Evolutionary conservation across 2,888 invertebrate genomes (phyloP).

Genomic region (Acrobasis suavella): DNA sequence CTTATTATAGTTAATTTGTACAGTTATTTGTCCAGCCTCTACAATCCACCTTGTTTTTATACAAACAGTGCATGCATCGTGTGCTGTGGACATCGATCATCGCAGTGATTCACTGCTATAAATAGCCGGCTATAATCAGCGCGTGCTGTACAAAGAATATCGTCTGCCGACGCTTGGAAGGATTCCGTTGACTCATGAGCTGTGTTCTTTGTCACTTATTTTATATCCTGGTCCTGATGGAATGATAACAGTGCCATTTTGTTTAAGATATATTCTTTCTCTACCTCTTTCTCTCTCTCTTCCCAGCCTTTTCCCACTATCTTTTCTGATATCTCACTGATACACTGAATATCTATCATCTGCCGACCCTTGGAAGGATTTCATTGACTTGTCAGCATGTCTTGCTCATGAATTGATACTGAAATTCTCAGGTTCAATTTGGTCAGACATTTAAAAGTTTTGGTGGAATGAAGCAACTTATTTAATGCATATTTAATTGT

Average conservation of each 20-base stretch:
- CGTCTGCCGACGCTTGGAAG: constrained; percentile 8
- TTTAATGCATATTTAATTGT: too few species aligned
- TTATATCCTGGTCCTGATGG: background rate
- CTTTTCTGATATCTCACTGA: too few species aligned
- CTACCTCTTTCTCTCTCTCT: too few species aligned
- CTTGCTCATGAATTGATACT: background rate
- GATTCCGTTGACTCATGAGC: background rate
- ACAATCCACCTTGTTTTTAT: background rate
- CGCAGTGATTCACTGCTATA: constrained; percentile 69
- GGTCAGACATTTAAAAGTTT: too few species aligned
- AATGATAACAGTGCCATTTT: background rate
- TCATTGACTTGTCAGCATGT: background rate
- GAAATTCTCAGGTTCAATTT: too few species aligned
- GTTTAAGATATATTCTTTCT: background rate
- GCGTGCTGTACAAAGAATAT: constrained; percentile 59
- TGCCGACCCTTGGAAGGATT: constrained; percentile 7
- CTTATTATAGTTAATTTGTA: too few species aligned
- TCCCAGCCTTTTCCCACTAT: too few species aligned
- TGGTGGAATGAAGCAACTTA: too few species aligned
- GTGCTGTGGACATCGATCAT: constrained; percentile 35
- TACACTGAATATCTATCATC: too few species aligned
- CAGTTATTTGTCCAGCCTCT: background rate
- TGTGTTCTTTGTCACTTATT: background rate
- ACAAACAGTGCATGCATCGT: background rate
- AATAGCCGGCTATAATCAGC: constrained; percentile 67